A percentile compares a stretch with the other conserved stretches of the same genome.
Conservation (phyloP, 2,113 vertebrate species). For the Mesocricetus auratus region DNA sequence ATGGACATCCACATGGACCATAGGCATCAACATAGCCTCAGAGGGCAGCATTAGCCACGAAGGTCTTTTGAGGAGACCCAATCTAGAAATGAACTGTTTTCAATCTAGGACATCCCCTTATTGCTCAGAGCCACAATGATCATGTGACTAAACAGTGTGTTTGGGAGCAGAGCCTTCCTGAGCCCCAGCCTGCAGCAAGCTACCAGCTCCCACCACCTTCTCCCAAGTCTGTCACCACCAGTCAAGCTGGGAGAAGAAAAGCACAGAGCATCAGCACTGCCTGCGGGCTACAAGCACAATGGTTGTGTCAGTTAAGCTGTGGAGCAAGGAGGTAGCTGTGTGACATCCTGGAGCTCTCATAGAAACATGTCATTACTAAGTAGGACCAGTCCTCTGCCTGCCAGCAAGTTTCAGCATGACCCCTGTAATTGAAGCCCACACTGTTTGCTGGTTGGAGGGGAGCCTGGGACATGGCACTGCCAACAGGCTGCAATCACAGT, state of each 20-base stretch:
- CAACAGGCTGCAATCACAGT: background rate
- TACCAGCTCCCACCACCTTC: background rate
- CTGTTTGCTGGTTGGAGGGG: background rate
- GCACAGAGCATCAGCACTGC: background rate
- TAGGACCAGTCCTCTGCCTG: background rate
- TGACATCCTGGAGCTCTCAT: background rate
- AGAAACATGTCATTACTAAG: accelerated
- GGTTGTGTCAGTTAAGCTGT: background rate
- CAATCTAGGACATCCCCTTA: background rate
- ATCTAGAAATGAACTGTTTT: background rate
- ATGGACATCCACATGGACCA: background rate
- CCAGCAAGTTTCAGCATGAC: background rate
- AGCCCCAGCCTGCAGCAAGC: too few relatives aligned
- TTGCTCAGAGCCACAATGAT: background rate
- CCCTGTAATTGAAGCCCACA: background rate
- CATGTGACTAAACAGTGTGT: background rate
- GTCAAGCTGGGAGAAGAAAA: background rate
- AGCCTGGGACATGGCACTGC: background rate
- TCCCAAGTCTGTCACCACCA: too few relatives aligned
- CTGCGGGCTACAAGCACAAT: background rate
- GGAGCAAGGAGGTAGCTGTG: background rate
- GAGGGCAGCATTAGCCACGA: background rate
- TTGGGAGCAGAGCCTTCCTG: too few relatives aligned
- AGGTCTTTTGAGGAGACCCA: background rate
- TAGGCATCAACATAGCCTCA: background rate